Conservation (phyloP, 2,888 invertebrate genomes). For the Nephrotoma appendiculata region DNA sequence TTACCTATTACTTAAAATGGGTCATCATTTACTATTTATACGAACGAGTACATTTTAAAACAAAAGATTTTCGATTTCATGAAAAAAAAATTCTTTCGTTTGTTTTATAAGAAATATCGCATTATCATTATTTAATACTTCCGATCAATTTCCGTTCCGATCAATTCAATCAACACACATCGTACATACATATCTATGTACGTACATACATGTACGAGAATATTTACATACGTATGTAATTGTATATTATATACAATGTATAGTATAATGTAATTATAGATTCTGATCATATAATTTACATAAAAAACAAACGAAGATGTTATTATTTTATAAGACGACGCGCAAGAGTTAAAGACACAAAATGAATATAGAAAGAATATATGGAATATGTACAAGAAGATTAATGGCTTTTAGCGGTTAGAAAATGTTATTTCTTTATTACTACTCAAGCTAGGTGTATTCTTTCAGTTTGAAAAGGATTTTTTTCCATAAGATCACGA, state of each 20-base stretch:
- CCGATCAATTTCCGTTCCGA: not conserved
- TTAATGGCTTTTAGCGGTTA: not conserved
- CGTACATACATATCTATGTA: not conserved
- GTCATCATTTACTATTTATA: not conserved
- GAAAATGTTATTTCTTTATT: not conserved
- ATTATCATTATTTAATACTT: not conserved
- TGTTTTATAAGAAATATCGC: not conserved
- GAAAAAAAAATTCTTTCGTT: not conserved
- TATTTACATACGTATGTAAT: not conserved
- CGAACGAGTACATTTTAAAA: too few species aligned
- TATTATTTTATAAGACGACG: not conserved
- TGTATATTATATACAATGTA: not conserved
- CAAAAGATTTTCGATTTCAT: not conserved
- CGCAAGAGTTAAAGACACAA: not conserved
- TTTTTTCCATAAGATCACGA: not conserved
- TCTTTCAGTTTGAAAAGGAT: not conserved
- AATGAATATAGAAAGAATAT: not conserved
- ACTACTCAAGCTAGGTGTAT: too few species aligned
- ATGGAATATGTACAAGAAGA: not conserved
- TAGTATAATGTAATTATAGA: not conserved
- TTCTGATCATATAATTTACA: not conserved
- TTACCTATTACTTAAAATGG: not conserved
- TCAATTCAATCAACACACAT: not conserved
- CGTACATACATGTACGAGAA: not conserved
- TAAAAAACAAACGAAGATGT: not conserved